These are phyloP conservation scores for Lontra canadensis DNA, from an alignment of 2,113 vertebrate species.

Conservation along the genomic window DNA sequence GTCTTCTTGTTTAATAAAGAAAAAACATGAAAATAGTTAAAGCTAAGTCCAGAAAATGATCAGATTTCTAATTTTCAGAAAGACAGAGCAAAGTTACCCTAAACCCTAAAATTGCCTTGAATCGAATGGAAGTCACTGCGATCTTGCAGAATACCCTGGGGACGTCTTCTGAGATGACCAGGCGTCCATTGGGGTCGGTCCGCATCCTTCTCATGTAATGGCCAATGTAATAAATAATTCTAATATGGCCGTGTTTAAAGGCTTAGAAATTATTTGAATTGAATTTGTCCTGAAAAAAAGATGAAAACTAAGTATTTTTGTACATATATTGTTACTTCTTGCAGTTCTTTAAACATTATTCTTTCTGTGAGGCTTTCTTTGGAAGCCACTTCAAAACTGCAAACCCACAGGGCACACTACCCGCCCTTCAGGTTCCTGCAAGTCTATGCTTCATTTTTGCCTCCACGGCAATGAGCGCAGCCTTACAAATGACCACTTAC, in stretches of 20 bases:
- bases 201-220: not conserved
- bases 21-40: not conserved
- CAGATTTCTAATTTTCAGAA: not conserved
- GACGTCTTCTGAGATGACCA: not conserved
- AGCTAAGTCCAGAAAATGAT: not conserved
- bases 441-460: not conserved
- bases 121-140: not conserved
- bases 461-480: not conserved
- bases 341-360: not conserved
- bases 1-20: not conserved
- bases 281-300: not conserved
- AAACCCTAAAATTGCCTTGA: not conserved
- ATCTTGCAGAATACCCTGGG: not conserved
- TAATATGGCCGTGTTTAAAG: not conserved
- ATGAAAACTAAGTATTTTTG: not conserved
- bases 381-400: not conserved
- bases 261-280: not conserved
- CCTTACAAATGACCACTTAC: not conserved
- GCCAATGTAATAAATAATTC: not conserved
- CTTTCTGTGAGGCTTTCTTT: not conserved
- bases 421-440: not conserved
- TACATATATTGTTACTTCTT: not conserved
- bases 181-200: fast-evolving
- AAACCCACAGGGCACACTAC: not conserved
- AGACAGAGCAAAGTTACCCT: not conserved